These are phyloP conservation scores for Eretmodus cyanostictus DNA, from an alignment of 2,113 vertebrate species.

Conservation along the genomic window DNA sequence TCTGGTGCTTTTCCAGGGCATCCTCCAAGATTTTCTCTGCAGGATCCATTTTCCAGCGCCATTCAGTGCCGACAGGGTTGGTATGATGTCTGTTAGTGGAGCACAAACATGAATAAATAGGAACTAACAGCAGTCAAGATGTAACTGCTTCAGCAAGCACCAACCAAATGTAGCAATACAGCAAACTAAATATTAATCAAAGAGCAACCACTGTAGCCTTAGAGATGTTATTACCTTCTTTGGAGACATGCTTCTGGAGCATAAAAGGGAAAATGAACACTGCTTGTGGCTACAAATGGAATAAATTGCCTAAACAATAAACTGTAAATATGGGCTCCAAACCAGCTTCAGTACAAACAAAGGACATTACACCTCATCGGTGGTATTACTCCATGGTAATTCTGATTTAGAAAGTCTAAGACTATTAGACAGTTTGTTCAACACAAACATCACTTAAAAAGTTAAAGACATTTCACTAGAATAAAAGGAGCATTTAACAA, in stretches of 20 bases:
- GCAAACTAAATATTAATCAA: not conserved
- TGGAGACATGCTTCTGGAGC: not conserved
- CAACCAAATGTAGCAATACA: not conserved
- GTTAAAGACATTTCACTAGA: not conserved
- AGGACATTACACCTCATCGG: not conserved
- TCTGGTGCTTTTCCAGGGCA: slow-evolving; percentile 84
- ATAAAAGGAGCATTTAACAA: not conserved
- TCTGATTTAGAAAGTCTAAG: not conserved
- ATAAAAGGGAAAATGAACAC: not conserved
- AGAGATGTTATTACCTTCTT: not conserved
- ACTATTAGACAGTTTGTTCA: not conserved
- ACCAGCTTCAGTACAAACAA: not conserved
- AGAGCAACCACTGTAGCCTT: not conserved
- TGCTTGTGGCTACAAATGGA: not conserved
- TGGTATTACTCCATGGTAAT: not conserved
- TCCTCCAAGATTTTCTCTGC: slow-evolving; percentile 86
- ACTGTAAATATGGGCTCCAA: not conserved
- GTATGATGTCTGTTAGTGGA: slow-evolving; percentile 82
- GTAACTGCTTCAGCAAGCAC: not conserved
- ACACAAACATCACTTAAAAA: not conserved
- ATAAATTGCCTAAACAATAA: not conserved
- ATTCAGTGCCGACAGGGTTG: slow-evolving; percentile 93
- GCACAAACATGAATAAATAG: not conserved
- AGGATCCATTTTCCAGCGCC: slow-evolving; percentile 94
- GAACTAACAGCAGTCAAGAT: not conserved